Evolutionary conservation across 37 sponge, comb jelly and placozoan species (phyloP).

Genomic region (Amphimedon queenslandica): DNA sequence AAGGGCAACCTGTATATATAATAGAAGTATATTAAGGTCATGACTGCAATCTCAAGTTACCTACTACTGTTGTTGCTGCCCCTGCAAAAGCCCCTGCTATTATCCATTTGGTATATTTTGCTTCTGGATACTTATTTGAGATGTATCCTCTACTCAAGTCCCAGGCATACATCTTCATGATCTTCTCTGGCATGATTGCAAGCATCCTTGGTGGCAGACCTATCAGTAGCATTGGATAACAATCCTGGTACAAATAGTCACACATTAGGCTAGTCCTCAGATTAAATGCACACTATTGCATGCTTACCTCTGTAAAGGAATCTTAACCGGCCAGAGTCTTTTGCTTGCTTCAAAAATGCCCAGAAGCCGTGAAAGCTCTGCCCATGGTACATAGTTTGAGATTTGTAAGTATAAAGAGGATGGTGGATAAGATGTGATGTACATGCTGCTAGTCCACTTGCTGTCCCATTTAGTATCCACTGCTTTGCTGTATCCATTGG

Average conservation of each 20-base stretch:
- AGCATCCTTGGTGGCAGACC: conserved; percentile 70
- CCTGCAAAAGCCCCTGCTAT: conserved; percentile 76
- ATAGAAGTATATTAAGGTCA: too few species aligned
- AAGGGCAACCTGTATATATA: conserved; percentile 85
- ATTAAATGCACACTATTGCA: too few species aligned
- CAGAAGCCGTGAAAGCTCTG: conserved; percentile 33
- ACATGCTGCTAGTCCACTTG: conserved; percentile 57
- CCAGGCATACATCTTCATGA: conserved; percentile 84
- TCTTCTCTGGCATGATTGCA: conserved; percentile 93
- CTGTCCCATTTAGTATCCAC: too few species aligned
- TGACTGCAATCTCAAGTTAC: too few species aligned
- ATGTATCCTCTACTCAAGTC: conserved; percentile 39
- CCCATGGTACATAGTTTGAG: conserved; percentile 85
- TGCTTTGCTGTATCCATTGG: too few species aligned
- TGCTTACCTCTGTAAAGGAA: conserved; percentile 80
- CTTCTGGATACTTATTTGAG: conserved; percentile 15
- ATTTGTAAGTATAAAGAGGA: conserved; percentile 87
- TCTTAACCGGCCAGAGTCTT: not conserved
- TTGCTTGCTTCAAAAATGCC: conserved; percentile 30
- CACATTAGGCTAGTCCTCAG: too few species aligned
- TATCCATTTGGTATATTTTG: conserved; percentile 51
- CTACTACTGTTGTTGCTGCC: conserved; percentile 73
- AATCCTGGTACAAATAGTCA: too few species aligned
- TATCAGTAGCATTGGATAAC: too few species aligned
- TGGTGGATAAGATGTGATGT: conserved; percentile 73